Conservation (phyloP, 2,888 invertebrate species). For the Rhagonycha lutea region DNA sequence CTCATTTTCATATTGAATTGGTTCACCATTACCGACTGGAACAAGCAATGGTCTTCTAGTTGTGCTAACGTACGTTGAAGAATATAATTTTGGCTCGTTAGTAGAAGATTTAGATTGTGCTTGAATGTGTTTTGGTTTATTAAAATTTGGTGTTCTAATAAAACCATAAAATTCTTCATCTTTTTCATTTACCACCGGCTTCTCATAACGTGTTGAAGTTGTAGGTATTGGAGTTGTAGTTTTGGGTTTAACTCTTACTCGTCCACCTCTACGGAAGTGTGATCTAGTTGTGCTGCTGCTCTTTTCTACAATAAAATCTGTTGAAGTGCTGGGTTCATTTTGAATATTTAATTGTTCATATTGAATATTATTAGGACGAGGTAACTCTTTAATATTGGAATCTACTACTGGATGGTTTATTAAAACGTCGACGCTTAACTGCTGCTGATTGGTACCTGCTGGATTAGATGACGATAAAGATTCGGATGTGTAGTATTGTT, state of each 20-base stretch:
- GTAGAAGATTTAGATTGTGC: conserved; percentile 4
- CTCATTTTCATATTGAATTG: conserved; percentile 11
- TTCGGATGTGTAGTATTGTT: conserved; percentile 6
- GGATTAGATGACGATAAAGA: neutral
- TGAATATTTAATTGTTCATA: conserved; percentile 33
- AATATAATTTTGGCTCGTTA: conserved; percentile 23
- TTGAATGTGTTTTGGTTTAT: conserved; percentile 22
- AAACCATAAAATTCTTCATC: conserved; percentile 58
- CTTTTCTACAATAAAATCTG: conserved; percentile 33
- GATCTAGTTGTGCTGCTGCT: conserved; percentile 33
- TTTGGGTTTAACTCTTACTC: conserved; percentile 40
- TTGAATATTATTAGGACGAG: conserved; percentile 25
- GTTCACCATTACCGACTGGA: neutral
- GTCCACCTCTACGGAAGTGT: conserved; percentile 27
- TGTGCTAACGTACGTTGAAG: conserved; percentile 33
- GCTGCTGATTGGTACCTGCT: conserved; percentile 9
- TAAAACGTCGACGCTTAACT: conserved; percentile 38
- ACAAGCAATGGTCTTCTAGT: conserved; percentile 19
- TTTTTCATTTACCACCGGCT: conserved; percentile 41
- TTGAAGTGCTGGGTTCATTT: conserved; percentile 34
- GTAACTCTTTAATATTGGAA: conserved; percentile 15
- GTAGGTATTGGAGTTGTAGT: conserved; percentile 33
- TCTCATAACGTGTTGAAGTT: conserved; percentile 34
- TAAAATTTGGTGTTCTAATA: conserved; percentile 56
- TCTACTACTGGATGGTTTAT: conserved; percentile 36